phyloP scores from a whole-genome alignment of 2,888 invertebrate species.

The Melieria omissa region DNA sequence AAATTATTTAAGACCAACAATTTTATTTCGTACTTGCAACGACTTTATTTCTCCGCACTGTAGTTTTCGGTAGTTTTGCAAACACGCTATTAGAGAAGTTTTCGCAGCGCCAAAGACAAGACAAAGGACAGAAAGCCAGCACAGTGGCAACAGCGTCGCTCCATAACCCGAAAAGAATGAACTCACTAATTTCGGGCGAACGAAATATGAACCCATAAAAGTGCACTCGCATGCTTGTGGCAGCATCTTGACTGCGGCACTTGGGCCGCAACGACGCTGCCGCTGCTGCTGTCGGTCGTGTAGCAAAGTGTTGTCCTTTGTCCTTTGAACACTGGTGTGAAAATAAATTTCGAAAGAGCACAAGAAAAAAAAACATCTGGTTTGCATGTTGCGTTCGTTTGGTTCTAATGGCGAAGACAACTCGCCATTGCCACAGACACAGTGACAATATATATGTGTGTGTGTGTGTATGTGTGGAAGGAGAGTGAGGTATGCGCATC shows the following conservation, averaged over 20 bases:
- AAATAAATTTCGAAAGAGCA: conserved; percentile 56
- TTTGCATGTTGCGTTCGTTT: conserved; percentile 44
- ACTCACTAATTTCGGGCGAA: conserved; percentile 58
- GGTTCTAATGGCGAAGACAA: too few species aligned
- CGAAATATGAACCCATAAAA: conserved; percentile 64
- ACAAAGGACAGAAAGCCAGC: neutral
- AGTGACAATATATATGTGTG: neutral
- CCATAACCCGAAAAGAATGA: conserved; percentile 50
- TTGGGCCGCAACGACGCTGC: conserved; percentile 22
- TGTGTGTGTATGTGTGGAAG: conserved; percentile 6
- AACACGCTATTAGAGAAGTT: too few species aligned
- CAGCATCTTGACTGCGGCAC: conserved; percentile 58
- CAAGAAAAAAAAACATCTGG: conserved; percentile 48
- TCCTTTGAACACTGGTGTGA: conserved; percentile 53
- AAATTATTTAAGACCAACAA: too few species aligned
- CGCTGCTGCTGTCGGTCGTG: neutral
- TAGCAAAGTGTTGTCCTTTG: conserved; percentile 47
- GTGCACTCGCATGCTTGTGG: conserved; percentile 46
- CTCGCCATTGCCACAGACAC: too few species aligned
- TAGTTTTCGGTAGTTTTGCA: too few species aligned
- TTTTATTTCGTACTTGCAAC: too few species aligned
- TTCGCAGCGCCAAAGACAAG: too few species aligned
- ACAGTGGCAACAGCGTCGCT: conserved; percentile 26
- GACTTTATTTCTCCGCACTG: too few species aligned
- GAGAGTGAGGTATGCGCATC: conserved; percentile 11